A percentile compares a stretch with the other conserved stretches of the same genome.
phyloP scores from a whole-genome alignment of 2,113 vertebrate genomes.

The Paratilapia polleni region DNA sequence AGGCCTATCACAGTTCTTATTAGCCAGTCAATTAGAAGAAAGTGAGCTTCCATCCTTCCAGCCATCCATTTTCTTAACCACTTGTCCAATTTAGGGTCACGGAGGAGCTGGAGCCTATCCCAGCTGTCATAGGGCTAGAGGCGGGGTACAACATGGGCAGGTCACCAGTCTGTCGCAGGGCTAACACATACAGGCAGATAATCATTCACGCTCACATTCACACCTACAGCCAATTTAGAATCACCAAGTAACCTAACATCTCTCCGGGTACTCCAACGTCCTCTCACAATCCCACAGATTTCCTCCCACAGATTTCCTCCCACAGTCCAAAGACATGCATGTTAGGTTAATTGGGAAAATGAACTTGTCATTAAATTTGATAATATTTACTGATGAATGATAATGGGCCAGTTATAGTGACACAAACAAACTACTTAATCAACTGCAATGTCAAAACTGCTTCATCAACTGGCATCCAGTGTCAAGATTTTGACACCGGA shows the following conservation, averaged over 20 bases:
- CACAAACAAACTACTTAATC: neutral
- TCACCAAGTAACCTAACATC: neutral
- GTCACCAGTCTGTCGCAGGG: neutral
- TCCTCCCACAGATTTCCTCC: too few species aligned
- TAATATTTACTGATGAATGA: neutral
- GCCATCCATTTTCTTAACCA: neutral
- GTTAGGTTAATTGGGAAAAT: neutral
- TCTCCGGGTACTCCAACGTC: neutral
- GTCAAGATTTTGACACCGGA: neutral
- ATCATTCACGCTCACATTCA: neutral
- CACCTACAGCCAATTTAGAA: neutral
- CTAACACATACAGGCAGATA: too few species aligned
- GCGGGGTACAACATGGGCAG: neutral
- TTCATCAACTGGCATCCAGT: too few species aligned
- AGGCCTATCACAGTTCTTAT: neutral
- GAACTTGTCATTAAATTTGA: neutral
- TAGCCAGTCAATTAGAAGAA: neutral
- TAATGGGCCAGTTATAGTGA: neutral
- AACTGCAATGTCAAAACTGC: neutral
- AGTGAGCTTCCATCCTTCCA: neutral
- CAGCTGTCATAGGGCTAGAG: neutral
- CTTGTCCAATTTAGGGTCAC: neutral
- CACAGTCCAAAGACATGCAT: neutral
- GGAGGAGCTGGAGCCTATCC: neutral
- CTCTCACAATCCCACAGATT: neutral